These are phyloP conservation scores for Dynastes tityus DNA, from an alignment of 2,888 invertebrate genomes.

Conservation along the genomic window DNA sequence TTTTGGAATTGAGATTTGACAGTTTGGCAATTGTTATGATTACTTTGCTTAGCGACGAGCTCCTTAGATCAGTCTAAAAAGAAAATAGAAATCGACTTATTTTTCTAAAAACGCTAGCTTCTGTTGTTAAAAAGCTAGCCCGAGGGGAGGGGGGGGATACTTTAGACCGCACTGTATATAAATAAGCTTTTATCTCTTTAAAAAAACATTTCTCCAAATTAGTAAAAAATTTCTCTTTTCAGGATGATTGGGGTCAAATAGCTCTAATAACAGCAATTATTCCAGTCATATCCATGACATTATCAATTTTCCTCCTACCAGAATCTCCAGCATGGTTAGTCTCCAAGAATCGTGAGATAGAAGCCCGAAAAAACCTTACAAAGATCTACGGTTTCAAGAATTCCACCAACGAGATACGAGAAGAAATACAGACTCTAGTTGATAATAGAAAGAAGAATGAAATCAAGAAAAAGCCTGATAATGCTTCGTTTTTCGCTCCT, in stretches of 20 bases:
- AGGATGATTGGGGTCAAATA: constrained; percentile 71
- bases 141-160: too few species aligned
- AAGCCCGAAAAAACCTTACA: constrained; percentile 69
- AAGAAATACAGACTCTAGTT: constrained; percentile 63
- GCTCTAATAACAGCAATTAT: constrained; percentile 69
- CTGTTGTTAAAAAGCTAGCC: too few species aligned
- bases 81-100: too few species aligned
- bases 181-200: too few species aligned
- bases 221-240: neutral
- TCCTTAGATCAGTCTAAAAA: too few species aligned
- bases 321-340: constrained; percentile 75
- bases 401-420: constrained; percentile 59
- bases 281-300: constrained; percentile 68
- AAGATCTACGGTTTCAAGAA: constrained; percentile 67
- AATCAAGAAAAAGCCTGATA: constrained; percentile 34
- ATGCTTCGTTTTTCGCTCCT: constrained; percentile 51
- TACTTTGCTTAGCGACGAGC: too few species aligned
- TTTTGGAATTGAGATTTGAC: too few species aligned
- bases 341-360: constrained; percentile 69
- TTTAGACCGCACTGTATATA: too few species aligned
- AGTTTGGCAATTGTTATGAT: too few species aligned
- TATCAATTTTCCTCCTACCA: constrained; percentile 69
- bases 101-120: too few species aligned
- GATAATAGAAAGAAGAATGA: constrained; percentile 56
- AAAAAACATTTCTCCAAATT: too few species aligned